Evolutionary conservation across 1,140 invertebrate genomes (phyloP).

Genomic region (Aphis craccivora): DNA sequence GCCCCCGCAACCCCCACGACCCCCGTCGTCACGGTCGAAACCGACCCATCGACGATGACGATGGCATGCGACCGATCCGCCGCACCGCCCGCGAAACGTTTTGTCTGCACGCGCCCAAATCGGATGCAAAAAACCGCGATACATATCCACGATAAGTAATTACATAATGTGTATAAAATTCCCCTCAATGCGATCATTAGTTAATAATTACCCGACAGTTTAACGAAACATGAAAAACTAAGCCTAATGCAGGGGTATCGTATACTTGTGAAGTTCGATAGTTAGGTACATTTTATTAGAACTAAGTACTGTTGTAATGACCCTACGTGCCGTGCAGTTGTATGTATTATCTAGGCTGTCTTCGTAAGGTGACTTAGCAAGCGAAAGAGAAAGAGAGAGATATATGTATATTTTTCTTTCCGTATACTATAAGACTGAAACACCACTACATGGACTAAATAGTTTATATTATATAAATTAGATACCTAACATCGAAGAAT

Average conservation of each 20-base stretch:
- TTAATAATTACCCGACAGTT: neutral
- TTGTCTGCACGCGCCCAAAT: neutral
- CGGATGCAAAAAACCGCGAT: neutral
- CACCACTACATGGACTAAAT: too few relatives aligned
- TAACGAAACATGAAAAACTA: neutral
- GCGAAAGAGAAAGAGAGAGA: too few relatives aligned
- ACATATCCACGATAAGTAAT: neutral
- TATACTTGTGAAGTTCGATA: neutral
- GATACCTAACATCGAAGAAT: too few relatives aligned
- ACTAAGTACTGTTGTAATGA: too few relatives aligned
- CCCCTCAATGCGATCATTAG: neutral
- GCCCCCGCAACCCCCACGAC: neutral
- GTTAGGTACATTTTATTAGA: too few relatives aligned
- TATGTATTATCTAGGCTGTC: too few relatives aligned
- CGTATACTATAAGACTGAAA: too few relatives aligned
- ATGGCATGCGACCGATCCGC: slow-evolving; percentile 34
- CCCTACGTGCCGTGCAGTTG: too few relatives aligned
- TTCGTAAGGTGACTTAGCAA: too few relatives aligned
- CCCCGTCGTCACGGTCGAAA: neutral
- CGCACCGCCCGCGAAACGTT: slow-evolving; percentile 14
- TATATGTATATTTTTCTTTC: too few relatives aligned
- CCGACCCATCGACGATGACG: neutral
- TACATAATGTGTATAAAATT: neutral
- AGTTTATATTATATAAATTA: too few relatives aligned
- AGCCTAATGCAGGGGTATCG: neutral